Conservation (phyloP, 2,888 invertebrate species). For the Biston stratarius region DNA sequence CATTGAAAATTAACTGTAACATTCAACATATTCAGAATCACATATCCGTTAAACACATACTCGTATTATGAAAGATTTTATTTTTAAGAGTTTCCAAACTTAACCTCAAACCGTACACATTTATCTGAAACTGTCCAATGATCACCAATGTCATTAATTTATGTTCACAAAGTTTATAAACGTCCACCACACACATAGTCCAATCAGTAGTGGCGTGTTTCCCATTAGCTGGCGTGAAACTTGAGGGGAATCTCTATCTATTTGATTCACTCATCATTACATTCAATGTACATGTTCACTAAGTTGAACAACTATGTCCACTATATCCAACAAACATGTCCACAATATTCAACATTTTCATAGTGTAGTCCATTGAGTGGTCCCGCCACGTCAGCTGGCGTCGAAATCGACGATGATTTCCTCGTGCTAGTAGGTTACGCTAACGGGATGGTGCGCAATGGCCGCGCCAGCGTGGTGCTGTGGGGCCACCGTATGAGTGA, state of each 20-base stretch:
- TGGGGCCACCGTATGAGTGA: conserved; percentile 61
- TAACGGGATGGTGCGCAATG: conserved; percentile 78
- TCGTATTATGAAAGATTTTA: too few relatives aligned
- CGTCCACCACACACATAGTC: too few relatives aligned
- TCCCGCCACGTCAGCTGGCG: conserved; percentile 28
- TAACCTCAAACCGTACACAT: too few relatives aligned
- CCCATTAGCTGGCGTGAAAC: too few relatives aligned
- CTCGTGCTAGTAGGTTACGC: conserved; percentile 78
- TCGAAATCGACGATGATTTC: conserved; percentile 16
- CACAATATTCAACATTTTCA: background rate
- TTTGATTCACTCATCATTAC: too few relatives aligned
- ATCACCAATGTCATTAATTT: too few relatives aligned
- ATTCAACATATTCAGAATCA: background rate
- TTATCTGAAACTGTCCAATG: too few relatives aligned
- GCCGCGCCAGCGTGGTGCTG: conserved; percentile 67
- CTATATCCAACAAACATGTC: background rate
- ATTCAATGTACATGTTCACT: background rate
- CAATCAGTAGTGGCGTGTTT: too few relatives aligned
- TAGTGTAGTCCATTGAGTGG: background rate
- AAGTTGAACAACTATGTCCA: background rate
- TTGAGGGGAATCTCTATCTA: too few relatives aligned
- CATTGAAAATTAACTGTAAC: too few relatives aligned
- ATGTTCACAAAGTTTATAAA: background rate
- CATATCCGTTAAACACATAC: too few relatives aligned
- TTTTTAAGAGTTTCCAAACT: too few relatives aligned